These are phyloP conservation scores for Plutella xylostella DNA, from an alignment of 2,888 invertebrate genomes.

Conservation along the genomic window DNA sequence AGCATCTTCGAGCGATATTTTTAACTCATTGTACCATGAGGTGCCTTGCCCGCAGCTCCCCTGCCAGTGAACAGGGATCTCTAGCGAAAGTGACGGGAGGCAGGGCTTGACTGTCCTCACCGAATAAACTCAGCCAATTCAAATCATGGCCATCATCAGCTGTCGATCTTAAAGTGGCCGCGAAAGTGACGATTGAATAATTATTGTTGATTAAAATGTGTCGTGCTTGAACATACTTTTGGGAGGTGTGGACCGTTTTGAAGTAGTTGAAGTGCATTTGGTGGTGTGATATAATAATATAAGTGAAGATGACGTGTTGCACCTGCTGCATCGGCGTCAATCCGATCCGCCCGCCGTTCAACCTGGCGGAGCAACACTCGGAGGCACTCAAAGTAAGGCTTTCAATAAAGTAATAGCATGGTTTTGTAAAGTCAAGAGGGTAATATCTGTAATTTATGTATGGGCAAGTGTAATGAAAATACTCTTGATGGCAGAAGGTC, in stretches of 20 bases:
- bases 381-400: conserved; percentile 81
- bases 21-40: conserved; percentile 66
- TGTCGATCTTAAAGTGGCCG: conserved; percentile 15
- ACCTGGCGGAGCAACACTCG: conserved; percentile 76
- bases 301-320: conserved; percentile 70
- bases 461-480: too few species aligned
- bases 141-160: conserved; percentile 1
- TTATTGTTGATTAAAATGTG: conserved; percentile 27
- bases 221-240: conserved; percentile 21
- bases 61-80: conserved; percentile 45
- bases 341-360: conserved; percentile 82
- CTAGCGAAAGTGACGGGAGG: conserved; percentile 56
- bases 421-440: too few species aligned
- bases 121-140: neutral
- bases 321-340: conserved; percentile 75
- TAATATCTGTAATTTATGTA: too few species aligned
- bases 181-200: conserved; percentile 13
- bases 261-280: conserved; percentile 28
- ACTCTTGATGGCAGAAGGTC: too few species aligned
- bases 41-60: conserved; percentile 55
- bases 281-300: conserved; percentile 32
- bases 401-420: conserved; percentile 1
- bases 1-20: conserved; percentile 67
- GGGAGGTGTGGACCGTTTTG: conserved; percentile 21
- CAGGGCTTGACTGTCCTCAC: neutral